Base-by-base conservation (phyloP, 2,113 vertebrate genomes). In the Cavia aperea region DNA sequence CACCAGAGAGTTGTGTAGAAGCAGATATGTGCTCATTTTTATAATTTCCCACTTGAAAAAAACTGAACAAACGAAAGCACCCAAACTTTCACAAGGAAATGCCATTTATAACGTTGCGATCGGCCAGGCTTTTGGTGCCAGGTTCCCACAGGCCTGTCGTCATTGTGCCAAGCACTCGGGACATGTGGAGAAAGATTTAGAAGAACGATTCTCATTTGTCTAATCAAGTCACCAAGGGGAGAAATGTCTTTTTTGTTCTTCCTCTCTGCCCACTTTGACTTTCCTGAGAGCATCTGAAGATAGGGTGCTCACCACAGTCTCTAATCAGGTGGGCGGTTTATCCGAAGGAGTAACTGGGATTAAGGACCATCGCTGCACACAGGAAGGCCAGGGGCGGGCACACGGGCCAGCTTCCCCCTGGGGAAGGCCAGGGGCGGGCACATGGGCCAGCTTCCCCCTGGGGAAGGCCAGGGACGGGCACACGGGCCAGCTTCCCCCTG, bases 1-100 rank as follows among this genome's bases (percentile, higher is more conserved):
- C 51, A n/a, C 63, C 92, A 75, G 86, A 75, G 86, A 81, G 51
- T 91, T 82, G 9, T 83, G 82, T 66, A 46, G 88, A n/a, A 89
- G 62, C n/a, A 86, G 14, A 60, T 83, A 54, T 13, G 19, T 81
- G 56, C 36, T 88, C 63, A 51, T 73, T 92, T 68, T 70, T 68
- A 15, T 66, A 23, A 85, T 92, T 79, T 89, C 75, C 85, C 54
- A 75, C 75, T 51, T 91, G 70, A 89, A 82, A 82, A 82, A 84
- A 89, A 11, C 73, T 49, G 66, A 89, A 68, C 86, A 92, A 90
- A 72, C 39, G 13, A 68, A 92, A n/a, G 87, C 63, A n/a, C 14
- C n/a, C 81, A 46, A 13, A 29, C 85, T 91, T 87, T 82, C 77
- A 58, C 79, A 86, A 79, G 89, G 62, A 93, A 89, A 70, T 66